Percentiles rank a stretch among this genome's conserved stretches.
Evolutionary conservation across 2,888 invertebrate species (phyloP).

Genomic region (Xestia c-nigrum): DNA sequence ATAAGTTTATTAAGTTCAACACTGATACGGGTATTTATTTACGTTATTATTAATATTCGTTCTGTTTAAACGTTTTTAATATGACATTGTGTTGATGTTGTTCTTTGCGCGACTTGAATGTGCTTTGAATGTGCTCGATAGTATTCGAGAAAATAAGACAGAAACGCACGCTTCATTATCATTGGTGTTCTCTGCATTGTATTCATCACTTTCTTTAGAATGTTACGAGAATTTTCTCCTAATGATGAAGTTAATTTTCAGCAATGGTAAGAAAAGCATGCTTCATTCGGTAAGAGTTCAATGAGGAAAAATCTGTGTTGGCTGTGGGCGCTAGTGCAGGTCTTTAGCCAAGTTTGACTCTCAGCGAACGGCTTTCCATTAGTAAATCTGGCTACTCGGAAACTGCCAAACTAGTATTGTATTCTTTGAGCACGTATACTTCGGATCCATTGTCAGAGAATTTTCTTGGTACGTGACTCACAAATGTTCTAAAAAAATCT

Average conservation of each 20-base stretch:
- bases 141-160: slow-evolving; percentile 38
- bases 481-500: slow-evolving; percentile 21
- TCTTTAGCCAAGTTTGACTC: neutral
- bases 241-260: neutral
- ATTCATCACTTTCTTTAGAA: slow-evolving; percentile 23
- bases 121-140: slow-evolving; percentile 8
- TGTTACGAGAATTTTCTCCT: slow-evolving; percentile 18
- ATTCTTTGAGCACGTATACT: slow-evolving; percentile 16
- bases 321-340: neutral
- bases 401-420: slow-evolving; percentile 6
- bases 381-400: slow-evolving; percentile 4
- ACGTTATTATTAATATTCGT: slow-evolving; percentile 44
- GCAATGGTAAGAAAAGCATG: neutral
- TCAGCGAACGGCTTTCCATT: neutral
- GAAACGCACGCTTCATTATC: slow-evolving; percentile 20
- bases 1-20: slow-evolving; percentile 69
- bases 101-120: slow-evolving; percentile 27
- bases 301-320: neutral
- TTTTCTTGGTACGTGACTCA: slow-evolving; percentile 45
- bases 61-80: slow-evolving; percentile 27
- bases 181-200: slow-evolving; percentile 24
- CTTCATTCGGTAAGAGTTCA: slow-evolving; percentile 1
- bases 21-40: slow-evolving; percentile 39
- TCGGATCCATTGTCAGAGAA: slow-evolving; percentile 22
- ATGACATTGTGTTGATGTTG: slow-evolving; percentile 13